A percentile compares a stretch with the other conserved stretches of the same genome.
These are phyloP conservation scores for Nixonia krombeini DNA, from an alignment of 1,140 invertebrate genomes.

Conservation along the genomic window DNA sequence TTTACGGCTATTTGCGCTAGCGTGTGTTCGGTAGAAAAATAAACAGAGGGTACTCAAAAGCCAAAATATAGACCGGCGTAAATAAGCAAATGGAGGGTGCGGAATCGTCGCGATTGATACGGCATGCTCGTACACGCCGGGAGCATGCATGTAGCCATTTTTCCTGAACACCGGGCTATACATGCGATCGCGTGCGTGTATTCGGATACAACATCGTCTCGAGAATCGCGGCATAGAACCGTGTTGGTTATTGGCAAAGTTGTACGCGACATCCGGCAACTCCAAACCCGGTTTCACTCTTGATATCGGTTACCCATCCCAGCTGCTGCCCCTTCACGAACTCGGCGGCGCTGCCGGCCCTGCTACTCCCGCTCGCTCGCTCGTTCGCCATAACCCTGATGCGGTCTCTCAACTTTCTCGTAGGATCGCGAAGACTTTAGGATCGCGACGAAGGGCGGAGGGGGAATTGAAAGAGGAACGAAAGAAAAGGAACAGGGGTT, in stretches of 20 bases:
- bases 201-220: constrained; percentile 35
- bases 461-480: constrained; percentile 41
- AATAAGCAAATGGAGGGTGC: too few species aligned
- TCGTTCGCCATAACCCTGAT: constrained; percentile 31
- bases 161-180: constrained; percentile 15
- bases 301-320: constrained; percentile 46
- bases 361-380: constrained; percentile 4
- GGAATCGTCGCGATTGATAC: neutral
- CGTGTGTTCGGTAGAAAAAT: too few species aligned
- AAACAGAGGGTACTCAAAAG: too few species aligned
- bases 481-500: constrained; percentile 8
- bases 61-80: too few species aligned
- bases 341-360: constrained; percentile 1
- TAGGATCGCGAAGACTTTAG: constrained; percentile 17
- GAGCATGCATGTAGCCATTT: constrained; percentile 22
- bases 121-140: neutral
- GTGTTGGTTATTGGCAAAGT: constrained; percentile 68
- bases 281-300: constrained; percentile 22
- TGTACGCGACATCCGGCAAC: constrained; percentile 64
- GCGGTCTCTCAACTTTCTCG: constrained; percentile 46
- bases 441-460: too few species aligned
- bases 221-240: constrained; percentile 29
- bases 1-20: too few species aligned
- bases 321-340: constrained; percentile 40
- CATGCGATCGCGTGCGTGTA: constrained; percentile 37